A percentile compares a stretch with the other conserved stretches of the same genome.
phyloP scores from a whole-genome alignment of 2,113 vertebrate genomes.

The Agelaius phoeniceus region DNA sequence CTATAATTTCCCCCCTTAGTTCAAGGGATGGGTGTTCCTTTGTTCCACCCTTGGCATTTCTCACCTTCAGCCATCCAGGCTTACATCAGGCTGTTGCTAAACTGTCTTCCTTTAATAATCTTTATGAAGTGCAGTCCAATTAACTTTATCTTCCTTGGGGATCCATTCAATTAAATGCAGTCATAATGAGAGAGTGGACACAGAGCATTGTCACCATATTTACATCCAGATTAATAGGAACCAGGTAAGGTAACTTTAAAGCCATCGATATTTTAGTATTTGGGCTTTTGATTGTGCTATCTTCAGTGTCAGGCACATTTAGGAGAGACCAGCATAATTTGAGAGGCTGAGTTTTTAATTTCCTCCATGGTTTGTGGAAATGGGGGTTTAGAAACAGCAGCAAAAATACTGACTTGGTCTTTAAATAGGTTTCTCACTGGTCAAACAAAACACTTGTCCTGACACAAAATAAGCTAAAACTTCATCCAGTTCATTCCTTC shows the following conservation, averaged over 20 bases:
- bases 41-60: conserved; percentile 42
- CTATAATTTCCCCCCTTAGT: neutral
- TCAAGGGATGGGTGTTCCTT: neutral
- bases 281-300: conserved; percentile 37
- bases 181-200: conserved; percentile 58
- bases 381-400: neutral
- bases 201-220: conserved; percentile 50
- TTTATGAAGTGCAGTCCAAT: conserved; percentile 72
- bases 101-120: conserved; percentile 53
- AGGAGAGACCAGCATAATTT: conserved; percentile 2
- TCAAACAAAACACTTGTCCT: neutral
- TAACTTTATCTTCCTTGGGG: conserved; percentile 69
- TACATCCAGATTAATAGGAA: conserved; percentile 61
- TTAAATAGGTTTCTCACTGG: neutral
- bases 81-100: conserved; percentile 35
- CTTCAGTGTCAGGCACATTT: conserved; percentile 37
- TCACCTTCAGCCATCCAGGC: conserved; percentile 7
- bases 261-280: conserved; percentile 56
- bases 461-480: neutral
- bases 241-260: conserved; percentile 67
- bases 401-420: neutral
- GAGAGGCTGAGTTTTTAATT: conserved; percentile 45
- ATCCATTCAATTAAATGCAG: conserved; percentile 67
- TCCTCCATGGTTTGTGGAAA: conserved; percentile 32
- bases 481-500: neutral